These are phyloP conservation scores for Mylabris sibirica DNA, from an alignment of 2,888 invertebrate genomes.

Conservation along the genomic window DNA sequence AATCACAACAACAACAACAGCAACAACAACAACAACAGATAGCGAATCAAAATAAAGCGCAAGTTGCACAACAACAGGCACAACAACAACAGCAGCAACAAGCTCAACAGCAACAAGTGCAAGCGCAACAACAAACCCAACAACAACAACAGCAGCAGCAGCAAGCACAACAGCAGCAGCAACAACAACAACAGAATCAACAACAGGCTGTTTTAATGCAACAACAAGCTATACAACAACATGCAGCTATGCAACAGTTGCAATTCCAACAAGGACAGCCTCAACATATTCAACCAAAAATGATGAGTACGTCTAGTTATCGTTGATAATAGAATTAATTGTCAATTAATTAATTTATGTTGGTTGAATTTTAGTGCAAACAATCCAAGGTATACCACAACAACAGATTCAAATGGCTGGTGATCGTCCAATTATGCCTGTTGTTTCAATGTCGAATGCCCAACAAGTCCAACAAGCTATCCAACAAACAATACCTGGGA, in stretches of 20 bases:
- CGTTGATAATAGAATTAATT: neutral
- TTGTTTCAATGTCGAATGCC: slow-evolving; percentile 68
- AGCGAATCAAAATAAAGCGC: slow-evolving; percentile 62
- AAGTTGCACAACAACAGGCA: slow-evolving; percentile 50
- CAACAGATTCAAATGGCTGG: slow-evolving; percentile 61
- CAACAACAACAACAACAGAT: slow-evolving; percentile 58
- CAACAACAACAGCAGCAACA: slow-evolving; percentile 50
- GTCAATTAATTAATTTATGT: neutral
- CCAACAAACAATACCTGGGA: slow-evolving; percentile 63
- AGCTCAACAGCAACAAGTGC: slow-evolving; percentile 49
- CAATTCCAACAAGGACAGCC: slow-evolving; percentile 57
- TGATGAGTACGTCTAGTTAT: slow-evolving; percentile 62
- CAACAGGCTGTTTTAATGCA: slow-evolving; percentile 52
- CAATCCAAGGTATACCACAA: slow-evolving; percentile 65
- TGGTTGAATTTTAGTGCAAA: slow-evolving; percentile 61
- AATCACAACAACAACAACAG: slow-evolving; percentile 64
- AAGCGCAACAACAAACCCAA: slow-evolving; percentile 49
- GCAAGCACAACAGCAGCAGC: slow-evolving; percentile 52
- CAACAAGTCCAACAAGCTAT: slow-evolving; percentile 67
- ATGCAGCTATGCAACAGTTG: slow-evolving; percentile 46
- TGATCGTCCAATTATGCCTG: slow-evolving; percentile 70
- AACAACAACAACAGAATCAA: slow-evolving; percentile 50
- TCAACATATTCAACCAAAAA: slow-evolving; percentile 65
- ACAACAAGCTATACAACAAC: slow-evolving; percentile 52
- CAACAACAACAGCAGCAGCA: slow-evolving; percentile 62